phyloP scores from a whole-genome alignment of 2,113 vertebrate species.

The Cyprinodon variegatus region DNA sequence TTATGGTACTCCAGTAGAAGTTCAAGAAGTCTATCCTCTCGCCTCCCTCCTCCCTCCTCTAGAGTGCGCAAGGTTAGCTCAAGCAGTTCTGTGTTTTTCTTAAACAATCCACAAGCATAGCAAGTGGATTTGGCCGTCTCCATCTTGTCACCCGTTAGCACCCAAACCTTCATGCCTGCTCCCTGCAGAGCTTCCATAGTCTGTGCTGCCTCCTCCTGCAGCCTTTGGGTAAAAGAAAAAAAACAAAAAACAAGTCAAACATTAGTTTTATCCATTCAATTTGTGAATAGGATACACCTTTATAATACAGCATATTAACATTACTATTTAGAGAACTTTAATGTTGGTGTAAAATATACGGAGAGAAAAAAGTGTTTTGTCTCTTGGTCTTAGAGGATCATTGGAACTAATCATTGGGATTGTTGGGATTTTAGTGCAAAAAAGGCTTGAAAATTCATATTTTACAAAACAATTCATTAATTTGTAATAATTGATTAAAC shows the following conservation, averaged over 20 bases:
- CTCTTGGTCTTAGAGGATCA: too few species aligned
- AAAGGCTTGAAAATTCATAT: too few species aligned
- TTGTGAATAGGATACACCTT: too few species aligned
- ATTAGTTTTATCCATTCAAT: too few species aligned
- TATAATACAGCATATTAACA: too few species aligned
- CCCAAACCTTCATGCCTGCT: conserved; percentile 96
- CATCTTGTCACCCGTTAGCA: conserved; percentile 97
- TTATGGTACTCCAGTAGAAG: conserved; percentile 91
- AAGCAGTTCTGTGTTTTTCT: conserved; percentile 90
- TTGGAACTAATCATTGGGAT: too few species aligned
- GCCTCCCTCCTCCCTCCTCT: conserved; percentile 78
- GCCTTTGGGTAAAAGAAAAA: conserved; percentile 66
- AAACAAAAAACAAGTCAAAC: not conserved
- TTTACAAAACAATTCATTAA: too few species aligned
- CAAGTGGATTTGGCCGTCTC: conserved; percentile 97
- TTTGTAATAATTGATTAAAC: too few species aligned
- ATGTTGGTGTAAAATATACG: too few species aligned
- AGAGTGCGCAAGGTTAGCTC: conserved; percentile 88
- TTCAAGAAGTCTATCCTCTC: conserved; percentile 88
- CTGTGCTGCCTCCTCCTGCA: conserved; percentile 93
- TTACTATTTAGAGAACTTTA: too few species aligned
- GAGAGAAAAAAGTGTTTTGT: too few species aligned
- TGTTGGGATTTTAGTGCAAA: too few species aligned
- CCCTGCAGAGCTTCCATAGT: conserved; percentile 94
- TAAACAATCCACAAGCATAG: conserved; percentile 94